Percentiles rank a stretch among this genome's conserved stretches.
Conservation (phyloP, 2,797 vertebrate genomes). For the Vultur gryphus region DNA sequence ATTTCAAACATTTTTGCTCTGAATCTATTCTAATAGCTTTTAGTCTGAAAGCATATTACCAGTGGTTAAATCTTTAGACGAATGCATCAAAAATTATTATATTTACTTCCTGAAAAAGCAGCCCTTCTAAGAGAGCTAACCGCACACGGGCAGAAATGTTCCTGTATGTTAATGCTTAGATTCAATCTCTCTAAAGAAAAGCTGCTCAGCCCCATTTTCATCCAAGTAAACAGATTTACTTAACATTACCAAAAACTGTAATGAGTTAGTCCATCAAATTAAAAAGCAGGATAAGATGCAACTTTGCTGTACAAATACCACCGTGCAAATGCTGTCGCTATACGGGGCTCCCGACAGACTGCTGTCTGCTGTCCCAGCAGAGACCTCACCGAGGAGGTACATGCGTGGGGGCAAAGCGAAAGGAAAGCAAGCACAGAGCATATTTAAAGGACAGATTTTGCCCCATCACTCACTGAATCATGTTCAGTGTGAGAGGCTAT, state of each 20-base stretch:
- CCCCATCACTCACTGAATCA: background rate
- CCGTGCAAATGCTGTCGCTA: rapidly evolving
- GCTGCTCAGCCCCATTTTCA: background rate
- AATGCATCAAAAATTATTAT: background rate
- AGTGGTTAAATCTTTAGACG: background rate
- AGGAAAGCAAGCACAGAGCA: background rate
- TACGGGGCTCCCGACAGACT: rapidly evolving
- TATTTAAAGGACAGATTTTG: background rate
- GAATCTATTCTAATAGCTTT: background rate
- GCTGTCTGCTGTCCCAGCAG: background rate
- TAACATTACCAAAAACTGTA: background rate
- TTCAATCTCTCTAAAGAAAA: background rate
- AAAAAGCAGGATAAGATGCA: background rate
- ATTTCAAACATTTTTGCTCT: background rate
- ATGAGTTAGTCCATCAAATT: background rate
- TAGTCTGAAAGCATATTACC: background rate
- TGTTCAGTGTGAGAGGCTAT: rapidly evolving
- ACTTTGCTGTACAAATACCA: background rate
- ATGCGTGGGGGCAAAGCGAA: rapidly evolving
- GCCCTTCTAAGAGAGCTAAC: background rate
- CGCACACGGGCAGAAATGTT: rapidly evolving
- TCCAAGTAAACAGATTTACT: background rate
- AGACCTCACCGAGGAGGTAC: rapidly evolving
- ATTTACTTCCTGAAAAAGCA: slow-evolving; percentile 25
- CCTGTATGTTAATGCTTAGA: background rate